Evolutionary conservation across 1,140 invertebrate species (phyloP).

Genomic region (Laupala kohalensis): DNA sequence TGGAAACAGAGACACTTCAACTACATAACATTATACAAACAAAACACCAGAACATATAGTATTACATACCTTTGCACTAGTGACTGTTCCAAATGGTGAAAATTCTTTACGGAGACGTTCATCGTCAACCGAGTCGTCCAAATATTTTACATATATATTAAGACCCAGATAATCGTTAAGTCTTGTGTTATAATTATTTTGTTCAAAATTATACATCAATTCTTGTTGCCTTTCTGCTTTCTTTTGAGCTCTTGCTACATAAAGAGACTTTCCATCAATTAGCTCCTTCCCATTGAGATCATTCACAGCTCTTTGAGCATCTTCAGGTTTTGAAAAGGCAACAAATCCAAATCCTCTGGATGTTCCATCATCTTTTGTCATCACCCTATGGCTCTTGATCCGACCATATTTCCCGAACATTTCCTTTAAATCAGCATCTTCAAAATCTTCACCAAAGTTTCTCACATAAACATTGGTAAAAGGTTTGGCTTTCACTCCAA

Average conservation of each 20-base stretch:
- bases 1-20: slow-evolving; percentile 23
- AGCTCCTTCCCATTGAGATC: slow-evolving; percentile 86
- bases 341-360: slow-evolving; percentile 99
- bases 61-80: slow-evolving; percentile 75
- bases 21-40: neutral
- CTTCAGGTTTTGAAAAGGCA: slow-evolving; percentile 92
- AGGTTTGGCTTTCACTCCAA: slow-evolving; percentile 92
- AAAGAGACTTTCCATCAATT: slow-evolving; percentile 67
- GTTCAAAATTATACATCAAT: slow-evolving; percentile 90
- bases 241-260: slow-evolving; percentile 96
- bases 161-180: slow-evolving; percentile 89
- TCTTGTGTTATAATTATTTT: slow-evolving; percentile 89
- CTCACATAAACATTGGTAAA: slow-evolving; percentile 99
- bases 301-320: slow-evolving; percentile 82
- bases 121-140: slow-evolving; percentile 96
- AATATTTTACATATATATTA: slow-evolving; percentile 96
- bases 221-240: slow-evolving; percentile 95
- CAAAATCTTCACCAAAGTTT: slow-evolving; percentile 92
- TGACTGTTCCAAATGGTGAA: slow-evolving; percentile 87
- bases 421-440: slow-evolving; percentile 80
- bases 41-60: neutral
- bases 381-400: slow-evolving; percentile 91
- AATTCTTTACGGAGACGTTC: slow-evolving; percentile 91
- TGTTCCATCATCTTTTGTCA: slow-evolving; percentile 85
- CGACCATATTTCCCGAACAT: slow-evolving; percentile 93